Evolutionary conservation across 2,888 invertebrate genomes (phyloP).

Genomic region (Eristalis intricaria): DNA sequence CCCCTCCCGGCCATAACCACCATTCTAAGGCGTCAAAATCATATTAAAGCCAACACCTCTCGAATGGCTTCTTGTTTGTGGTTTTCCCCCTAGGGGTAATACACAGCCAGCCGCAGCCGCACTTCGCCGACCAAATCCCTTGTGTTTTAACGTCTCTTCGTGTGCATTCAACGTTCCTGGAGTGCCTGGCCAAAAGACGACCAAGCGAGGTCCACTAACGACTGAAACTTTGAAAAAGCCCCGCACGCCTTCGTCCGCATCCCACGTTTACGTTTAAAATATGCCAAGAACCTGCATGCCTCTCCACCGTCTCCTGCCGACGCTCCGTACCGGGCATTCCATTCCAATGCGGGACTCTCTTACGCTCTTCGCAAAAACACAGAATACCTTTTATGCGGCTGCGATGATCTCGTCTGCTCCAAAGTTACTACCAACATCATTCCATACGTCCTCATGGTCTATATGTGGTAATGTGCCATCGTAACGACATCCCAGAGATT

Average conservation of each 20-base stretch:
- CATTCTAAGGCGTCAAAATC: slow-evolving; percentile 69
- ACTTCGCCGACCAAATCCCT: slow-evolving; percentile 46
- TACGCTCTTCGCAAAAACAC: slow-evolving; percentile 58
- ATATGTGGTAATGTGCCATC: slow-evolving; percentile 66
- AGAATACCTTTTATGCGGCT: slow-evolving; percentile 66
- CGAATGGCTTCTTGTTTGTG: slow-evolving; percentile 60
- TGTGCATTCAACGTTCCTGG: slow-evolving; percentile 53
- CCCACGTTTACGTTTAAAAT: slow-evolving; percentile 50
- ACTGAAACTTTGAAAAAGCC: slow-evolving; percentile 48
- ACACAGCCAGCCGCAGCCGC: background rate
- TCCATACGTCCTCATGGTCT: slow-evolving; percentile 59
- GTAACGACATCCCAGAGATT: slow-evolving; percentile 71
- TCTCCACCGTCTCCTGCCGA: slow-evolving; percentile 18
- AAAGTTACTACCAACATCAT: slow-evolving; percentile 61
- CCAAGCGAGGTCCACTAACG: slow-evolving; percentile 51
- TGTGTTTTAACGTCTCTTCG: slow-evolving; percentile 56
- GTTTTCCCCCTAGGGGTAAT: slow-evolving; percentile 51
- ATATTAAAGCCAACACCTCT: slow-evolving; percentile 72
- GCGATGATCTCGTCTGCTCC: slow-evolving; percentile 57
- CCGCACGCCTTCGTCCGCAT: background rate
- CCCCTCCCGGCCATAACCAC: slow-evolving; percentile 11
- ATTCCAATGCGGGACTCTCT: slow-evolving; percentile 62
- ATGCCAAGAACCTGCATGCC: slow-evolving; percentile 69
- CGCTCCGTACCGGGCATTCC: slow-evolving; percentile 47
- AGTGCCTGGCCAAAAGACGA: slow-evolving; percentile 54